phyloP scores from a whole-genome alignment of 2,888 invertebrate species.

The Andrena camellia region DNA sequence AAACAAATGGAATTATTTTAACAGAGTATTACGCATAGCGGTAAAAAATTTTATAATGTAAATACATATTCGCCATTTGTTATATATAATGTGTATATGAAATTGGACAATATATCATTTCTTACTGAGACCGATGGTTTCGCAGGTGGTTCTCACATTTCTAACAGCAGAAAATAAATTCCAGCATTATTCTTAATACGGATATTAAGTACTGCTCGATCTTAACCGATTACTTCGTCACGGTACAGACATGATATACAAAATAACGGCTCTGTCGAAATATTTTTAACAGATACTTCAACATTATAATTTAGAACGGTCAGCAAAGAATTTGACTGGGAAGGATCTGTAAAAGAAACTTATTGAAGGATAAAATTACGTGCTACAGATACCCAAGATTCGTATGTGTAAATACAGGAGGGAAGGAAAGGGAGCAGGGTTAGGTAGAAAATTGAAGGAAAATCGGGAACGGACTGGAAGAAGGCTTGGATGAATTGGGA shows the following conservation, averaged over 20 bases:
- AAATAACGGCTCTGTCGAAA: slow-evolving; percentile 1
- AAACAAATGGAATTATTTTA: slow-evolving; percentile 33
- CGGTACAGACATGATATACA: neutral
- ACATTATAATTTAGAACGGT: slow-evolving; percentile 7
- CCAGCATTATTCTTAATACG: slow-evolving; percentile 3
- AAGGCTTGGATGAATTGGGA: no score
- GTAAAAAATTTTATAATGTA: slow-evolving; percentile 54
- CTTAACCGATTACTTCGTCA: slow-evolving; percentile 1
- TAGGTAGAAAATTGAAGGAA: no score
- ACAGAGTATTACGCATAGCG: slow-evolving; percentile 26
- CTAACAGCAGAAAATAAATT: slow-evolving; percentile 8
- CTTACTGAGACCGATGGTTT: slow-evolving; percentile 42
- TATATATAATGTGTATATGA: slow-evolving; percentile 60
- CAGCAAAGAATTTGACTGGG: neutral
- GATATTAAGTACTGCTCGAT: neutral
- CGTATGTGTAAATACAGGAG: no score
- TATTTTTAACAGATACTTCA: slow-evolving; percentile 19
- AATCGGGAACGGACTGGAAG: no score
- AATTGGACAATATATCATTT: slow-evolving; percentile 58
- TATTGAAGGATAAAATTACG: slow-evolving; percentile 55
- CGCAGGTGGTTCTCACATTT: slow-evolving; percentile 30
- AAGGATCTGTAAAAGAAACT: slow-evolving; percentile 7
- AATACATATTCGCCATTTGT: slow-evolving; percentile 59
- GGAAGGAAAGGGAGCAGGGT: no score
- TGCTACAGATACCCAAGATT: slow-evolving; percentile 59